Evolutionary conservation across 2,888 invertebrate genomes (phyloP).

Genomic region (Nineta flava): DNA sequence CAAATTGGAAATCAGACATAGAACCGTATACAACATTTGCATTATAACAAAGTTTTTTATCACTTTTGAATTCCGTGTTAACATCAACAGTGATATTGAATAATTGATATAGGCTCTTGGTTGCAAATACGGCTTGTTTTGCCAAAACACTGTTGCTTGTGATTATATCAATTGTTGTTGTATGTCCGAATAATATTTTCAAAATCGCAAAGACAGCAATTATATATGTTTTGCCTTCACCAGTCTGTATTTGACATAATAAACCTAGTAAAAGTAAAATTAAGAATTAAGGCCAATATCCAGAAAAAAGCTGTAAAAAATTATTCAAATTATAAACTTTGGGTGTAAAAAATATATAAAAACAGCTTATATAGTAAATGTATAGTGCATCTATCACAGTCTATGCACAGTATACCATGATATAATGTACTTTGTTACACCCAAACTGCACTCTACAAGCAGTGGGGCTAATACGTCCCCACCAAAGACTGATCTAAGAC

Average conservation of each 20-base stretch:
- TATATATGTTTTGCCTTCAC: constrained; percentile 10
- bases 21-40: constrained; percentile 9
- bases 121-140: constrained; percentile 1
- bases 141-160: constrained; percentile 8
- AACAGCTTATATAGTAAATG: too few species aligned
- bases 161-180: constrained; percentile 7
- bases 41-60: constrained; percentile 4
- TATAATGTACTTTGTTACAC: too few species aligned
- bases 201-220: constrained; percentile 6
- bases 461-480: too few species aligned
- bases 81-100: constrained; percentile 7
- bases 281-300: too few species aligned
- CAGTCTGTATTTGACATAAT: constrained; percentile 9
- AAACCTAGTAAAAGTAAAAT: constrained; percentile 7
- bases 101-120: constrained; percentile 2
- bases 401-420: too few species aligned
- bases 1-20: constrained; percentile 8
- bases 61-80: neutral
- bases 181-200: constrained; percentile 4
- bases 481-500: too few species aligned
- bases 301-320: too few species aligned
- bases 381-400: too few species aligned
- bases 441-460: too few species aligned
- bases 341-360: too few species aligned
- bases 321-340: too few species aligned